phyloP scores from a whole-genome alignment of 2,888 invertebrate species.

The Cerastoderma edule region DNA sequence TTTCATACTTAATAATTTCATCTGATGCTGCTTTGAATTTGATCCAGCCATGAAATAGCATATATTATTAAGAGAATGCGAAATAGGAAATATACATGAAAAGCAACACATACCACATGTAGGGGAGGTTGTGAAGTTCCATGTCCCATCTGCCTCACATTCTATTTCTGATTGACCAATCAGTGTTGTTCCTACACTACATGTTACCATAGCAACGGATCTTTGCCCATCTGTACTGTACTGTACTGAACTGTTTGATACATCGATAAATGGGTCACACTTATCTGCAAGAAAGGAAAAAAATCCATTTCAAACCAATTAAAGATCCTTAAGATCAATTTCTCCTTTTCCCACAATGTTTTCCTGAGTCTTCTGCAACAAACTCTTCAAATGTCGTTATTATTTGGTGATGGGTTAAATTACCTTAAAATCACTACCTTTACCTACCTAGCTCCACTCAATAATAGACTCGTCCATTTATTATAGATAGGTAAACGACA shows the following conservation, averaged over 20 bases:
- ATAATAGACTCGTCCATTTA: too few species aligned
- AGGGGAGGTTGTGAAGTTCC: conserved; percentile 29
- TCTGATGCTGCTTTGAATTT: too few species aligned
- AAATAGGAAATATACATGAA: background rate
- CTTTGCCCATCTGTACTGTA: conserved; percentile 28
- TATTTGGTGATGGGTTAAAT: too few species aligned
- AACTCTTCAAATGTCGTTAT: too few species aligned
- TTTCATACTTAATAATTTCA: too few species aligned
- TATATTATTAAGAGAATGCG: background rate
- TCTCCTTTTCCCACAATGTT: background rate
- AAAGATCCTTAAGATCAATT: background rate
- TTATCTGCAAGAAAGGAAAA: conserved; percentile 22
- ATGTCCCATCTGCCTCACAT: conserved; percentile 41
- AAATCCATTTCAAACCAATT: conserved; percentile 5
- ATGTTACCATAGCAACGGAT: conserved; percentile 28
- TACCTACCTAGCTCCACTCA: too few species aligned
- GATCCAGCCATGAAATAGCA: too few species aligned
- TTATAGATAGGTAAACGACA: too few species aligned
- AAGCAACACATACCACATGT: conserved; percentile 39
- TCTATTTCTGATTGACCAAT: conserved; percentile 25
- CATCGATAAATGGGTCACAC: conserved; percentile 26
- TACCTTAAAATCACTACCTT: too few species aligned
- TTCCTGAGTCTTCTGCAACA: too few species aligned
- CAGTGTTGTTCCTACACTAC: conserved; percentile 46
- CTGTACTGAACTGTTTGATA: conserved; percentile 21